Conservation (phyloP, 2,888 invertebrate genomes). For the Orthosia gracilis region DNA sequence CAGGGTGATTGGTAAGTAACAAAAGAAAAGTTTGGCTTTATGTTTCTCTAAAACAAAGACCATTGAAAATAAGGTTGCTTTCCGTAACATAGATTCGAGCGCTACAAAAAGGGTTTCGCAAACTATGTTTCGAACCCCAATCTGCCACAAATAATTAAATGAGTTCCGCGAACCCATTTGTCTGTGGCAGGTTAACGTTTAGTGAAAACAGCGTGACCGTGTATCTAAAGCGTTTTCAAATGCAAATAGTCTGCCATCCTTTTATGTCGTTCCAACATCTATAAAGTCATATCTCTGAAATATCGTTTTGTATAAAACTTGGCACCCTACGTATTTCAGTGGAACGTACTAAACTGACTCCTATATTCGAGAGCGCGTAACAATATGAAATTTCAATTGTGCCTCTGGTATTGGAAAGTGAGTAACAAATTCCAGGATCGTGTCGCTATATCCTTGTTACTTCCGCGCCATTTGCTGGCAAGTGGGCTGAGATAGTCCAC, state of each 20-base stretch:
- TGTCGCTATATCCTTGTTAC: constrained; percentile 85
- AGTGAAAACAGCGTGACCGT: constrained; percentile 48
- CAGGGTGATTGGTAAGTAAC: constrained; percentile 4
- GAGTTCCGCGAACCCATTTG: constrained; percentile 55
- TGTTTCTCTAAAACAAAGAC: constrained; percentile 46
- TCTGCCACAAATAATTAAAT: constrained; percentile 66
- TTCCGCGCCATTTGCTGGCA: constrained; percentile 87
- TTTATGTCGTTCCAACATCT: constrained; percentile 30
- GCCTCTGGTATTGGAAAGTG: constrained; percentile 77
- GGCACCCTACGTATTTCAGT: constrained; percentile 31
- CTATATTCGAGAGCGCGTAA: constrained; percentile 37
- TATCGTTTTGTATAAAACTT: constrained; percentile 27
- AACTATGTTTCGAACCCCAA: constrained; percentile 62
- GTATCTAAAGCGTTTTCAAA: constrained; percentile 48
- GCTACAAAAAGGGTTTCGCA: constrained; percentile 59
- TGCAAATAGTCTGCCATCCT: constrained; percentile 38
- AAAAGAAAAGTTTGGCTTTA: constrained; percentile 33
- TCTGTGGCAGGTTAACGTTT: constrained; percentile 49
- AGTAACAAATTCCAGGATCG: constrained; percentile 84
- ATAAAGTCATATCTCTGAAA: constrained; percentile 22
- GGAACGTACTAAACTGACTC: constrained; percentile 30
- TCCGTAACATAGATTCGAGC: constrained; percentile 47
- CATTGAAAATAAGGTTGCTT: constrained; percentile 38
- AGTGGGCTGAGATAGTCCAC: constrained; percentile 89
- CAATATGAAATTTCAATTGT: constrained; percentile 77